These are phyloP conservation scores for Anolis sagrei DNA, from an alignment of 2,113 vertebrate genomes.

Conservation along the genomic window DNA sequence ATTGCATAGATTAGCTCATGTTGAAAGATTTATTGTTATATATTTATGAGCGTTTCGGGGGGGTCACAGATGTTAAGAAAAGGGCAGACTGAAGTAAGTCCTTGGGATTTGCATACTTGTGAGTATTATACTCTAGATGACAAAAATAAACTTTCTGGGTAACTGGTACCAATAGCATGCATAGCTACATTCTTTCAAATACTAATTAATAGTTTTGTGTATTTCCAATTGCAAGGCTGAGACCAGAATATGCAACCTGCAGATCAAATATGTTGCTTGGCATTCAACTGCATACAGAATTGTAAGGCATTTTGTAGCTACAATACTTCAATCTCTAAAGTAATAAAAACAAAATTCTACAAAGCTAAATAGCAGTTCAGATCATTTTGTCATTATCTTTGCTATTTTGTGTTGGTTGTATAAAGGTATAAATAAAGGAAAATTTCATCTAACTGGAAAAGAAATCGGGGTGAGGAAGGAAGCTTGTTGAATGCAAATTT, in stretches of 20 bases:
- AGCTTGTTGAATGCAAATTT: too few relatives aligned
- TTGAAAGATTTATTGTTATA: constrained; percentile 37
- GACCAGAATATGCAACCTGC: background rate
- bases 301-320: background rate
- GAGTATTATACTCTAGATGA: background rate
- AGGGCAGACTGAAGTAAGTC: constrained; percentile 12
- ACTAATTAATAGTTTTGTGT: background rate
- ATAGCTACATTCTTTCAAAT: background rate
- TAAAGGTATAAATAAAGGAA: background rate
- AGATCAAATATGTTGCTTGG: rapidly evolving
- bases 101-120: background rate
- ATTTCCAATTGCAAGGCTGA: background rate
- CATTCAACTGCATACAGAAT: background rate
- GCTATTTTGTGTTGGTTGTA: background rate
- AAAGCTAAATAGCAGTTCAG: background rate
- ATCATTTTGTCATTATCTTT: background rate
- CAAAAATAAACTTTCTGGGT: background rate
- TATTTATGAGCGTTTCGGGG: constrained; percentile 23
- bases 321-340: background rate
- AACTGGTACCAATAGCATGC: background rate
- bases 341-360: background rate
- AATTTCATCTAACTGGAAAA: background rate
- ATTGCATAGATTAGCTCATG: constrained; percentile 11
- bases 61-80: background rate
- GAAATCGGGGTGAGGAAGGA: background rate